Percentiles rank a stretch among this genome's conserved stretches.
Evolutionary conservation across 2,797 vertebrate genomes (phyloP).

Genomic region (Bradypodion ventrale): DNA sequence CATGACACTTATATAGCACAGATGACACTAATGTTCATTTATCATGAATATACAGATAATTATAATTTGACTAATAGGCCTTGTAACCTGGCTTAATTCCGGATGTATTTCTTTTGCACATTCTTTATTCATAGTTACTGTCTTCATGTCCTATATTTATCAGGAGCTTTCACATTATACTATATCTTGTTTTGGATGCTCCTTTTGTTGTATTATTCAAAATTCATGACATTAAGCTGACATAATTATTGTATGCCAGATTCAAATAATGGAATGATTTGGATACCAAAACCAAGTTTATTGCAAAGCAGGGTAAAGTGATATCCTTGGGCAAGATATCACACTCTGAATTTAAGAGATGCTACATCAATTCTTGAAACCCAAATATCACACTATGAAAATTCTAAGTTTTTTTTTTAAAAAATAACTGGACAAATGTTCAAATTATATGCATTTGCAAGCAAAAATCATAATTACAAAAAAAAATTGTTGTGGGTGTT

Average conservation of each 20-base stretch:
- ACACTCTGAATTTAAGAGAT: too few species aligned
- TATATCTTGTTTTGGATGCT: neutral
- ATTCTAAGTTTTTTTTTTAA: too few species aligned
- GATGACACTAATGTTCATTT: conserved; percentile 74
- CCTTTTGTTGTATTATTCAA: neutral
- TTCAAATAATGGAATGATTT: neutral
- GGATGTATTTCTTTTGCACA: conserved; percentile 66
- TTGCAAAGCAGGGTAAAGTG: neutral
- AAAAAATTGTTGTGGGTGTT: too few species aligned
- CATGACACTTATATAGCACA: conserved; percentile 75
- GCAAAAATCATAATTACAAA: neutral
- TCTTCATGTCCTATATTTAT: conserved; percentile 10
- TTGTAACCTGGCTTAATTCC: conserved; percentile 71
- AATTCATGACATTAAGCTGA: neutral
- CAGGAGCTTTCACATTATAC: conserved; percentile 29
- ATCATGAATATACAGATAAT: conserved; percentile 70
- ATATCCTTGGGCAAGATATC: too few species aligned
- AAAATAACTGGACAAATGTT: neutral
- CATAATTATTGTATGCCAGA: neutral
- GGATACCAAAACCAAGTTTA: neutral
- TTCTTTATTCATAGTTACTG: conserved; percentile 62
- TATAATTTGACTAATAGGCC: conserved; percentile 77
- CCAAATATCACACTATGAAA: neutral
- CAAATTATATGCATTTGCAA: neutral
- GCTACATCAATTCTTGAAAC: neutral